Evolutionary conservation across 1,140 invertebrate genomes (phyloP).

Genomic region (Procambarus virginalis): DNA sequence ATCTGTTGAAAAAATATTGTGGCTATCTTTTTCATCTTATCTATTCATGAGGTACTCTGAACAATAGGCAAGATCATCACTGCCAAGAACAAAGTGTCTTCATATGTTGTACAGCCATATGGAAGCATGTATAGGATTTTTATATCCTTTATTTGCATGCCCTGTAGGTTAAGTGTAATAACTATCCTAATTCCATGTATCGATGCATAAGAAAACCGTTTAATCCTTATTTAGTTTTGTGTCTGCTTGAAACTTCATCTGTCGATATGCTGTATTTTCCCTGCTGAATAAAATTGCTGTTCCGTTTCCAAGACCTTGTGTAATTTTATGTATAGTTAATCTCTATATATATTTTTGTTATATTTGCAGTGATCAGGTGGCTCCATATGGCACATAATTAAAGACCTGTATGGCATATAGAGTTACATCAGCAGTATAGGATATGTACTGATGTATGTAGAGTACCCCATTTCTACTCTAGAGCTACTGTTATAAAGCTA

Average conservation of each 20-base stretch:
- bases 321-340: background rate
- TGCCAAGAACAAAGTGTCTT: background rate
- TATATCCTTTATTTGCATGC: background rate
- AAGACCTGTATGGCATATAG: background rate
- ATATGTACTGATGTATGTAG: background rate
- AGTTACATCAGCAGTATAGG: background rate
- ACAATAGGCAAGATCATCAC: background rate
- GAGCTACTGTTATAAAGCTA: background rate
- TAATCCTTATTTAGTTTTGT: background rate
- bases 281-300: background rate
- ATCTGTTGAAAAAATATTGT: background rate
- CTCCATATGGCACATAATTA: background rate
- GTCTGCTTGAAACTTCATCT: background rate
- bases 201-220: background rate
- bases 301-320: background rate
- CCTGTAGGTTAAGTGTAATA: background rate
- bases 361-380: background rate
- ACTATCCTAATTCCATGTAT: background rate
- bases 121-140: background rate
- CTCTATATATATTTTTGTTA: background rate
- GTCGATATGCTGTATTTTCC: background rate
- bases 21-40: no score
- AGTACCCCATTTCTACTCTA: background rate
- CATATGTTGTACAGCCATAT: background rate
- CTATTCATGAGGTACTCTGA: background rate